A percentile compares a stretch with the other conserved stretches of the same genome.
Evolutionary conservation across 2,797 vertebrate genomes (phyloP).

Genomic region (Rhabdomys pumilio): DNA sequence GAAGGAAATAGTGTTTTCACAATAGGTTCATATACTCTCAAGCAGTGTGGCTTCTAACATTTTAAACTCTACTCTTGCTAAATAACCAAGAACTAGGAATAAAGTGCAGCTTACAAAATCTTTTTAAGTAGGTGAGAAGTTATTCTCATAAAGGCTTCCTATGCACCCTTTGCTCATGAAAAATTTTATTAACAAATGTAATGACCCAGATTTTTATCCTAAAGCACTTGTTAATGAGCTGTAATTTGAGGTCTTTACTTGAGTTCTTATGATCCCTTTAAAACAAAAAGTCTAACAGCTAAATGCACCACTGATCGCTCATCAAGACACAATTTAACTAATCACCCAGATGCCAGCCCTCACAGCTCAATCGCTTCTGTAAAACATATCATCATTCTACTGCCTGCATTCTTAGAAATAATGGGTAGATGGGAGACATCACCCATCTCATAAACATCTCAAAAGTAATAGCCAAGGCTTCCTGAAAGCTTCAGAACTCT

Average conservation of each 20-base stretch:
- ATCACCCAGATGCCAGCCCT: not conserved
- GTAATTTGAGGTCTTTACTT: conserved; percentile 48
- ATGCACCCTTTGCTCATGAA: conserved; percentile 9
- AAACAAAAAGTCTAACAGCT: conserved; percentile 10
- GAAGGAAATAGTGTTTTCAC: not conserved
- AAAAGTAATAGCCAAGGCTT: not conserved
- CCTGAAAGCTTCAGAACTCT: not conserved
- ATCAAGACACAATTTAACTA: conserved; percentile 4
- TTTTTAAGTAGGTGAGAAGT: conserved; percentile 13
- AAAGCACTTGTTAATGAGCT: conserved; percentile 43
- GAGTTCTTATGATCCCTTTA: conserved; percentile 43
- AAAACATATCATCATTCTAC: not conserved
- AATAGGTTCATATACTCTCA: not conserved
- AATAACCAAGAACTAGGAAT: conserved; percentile 39
- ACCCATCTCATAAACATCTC: not conserved
- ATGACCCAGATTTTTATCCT: conserved; percentile 50
- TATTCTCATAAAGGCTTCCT: conserved; percentile 52
- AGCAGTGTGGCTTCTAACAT: not conserved
- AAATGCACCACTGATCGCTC: not conserved
- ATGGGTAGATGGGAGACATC: not conserved
- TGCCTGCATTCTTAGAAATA: not conserved
- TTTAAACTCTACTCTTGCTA: conserved; percentile 6
- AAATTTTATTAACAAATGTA: conserved; percentile 67
- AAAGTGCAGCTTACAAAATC: not conserved
- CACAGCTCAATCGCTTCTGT: not conserved